These are phyloP conservation scores for Manacus vitellinus DNA, from an alignment of 2,113 vertebrate genomes.

Conservation along the genomic window DNA sequence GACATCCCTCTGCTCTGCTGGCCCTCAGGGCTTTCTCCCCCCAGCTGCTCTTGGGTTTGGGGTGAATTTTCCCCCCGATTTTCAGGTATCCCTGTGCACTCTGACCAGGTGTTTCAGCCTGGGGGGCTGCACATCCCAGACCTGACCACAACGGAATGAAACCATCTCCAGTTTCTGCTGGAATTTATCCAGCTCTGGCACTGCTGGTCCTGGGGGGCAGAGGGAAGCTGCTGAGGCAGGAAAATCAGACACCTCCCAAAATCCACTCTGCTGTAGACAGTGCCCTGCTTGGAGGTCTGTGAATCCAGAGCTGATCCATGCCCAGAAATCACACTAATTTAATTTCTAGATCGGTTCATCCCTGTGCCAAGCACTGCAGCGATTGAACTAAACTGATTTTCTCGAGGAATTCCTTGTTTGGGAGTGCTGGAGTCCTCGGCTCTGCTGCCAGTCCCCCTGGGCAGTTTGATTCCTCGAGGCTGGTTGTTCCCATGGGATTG, in stretches of 20 bases:
- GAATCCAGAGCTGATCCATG: not conserved
- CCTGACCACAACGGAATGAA: accelerated
- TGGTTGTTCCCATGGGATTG: accelerated
- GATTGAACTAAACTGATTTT: not conserved
- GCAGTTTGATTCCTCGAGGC: accelerated
- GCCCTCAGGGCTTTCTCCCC: not conserved
- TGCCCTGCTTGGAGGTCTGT: not conserved
- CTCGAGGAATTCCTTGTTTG: not conserved
- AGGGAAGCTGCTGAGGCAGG: not conserved
- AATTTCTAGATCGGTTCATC: not conserved
- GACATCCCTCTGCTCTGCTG: not conserved
- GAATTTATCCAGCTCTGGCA: not conserved
- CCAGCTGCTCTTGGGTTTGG: not conserved
- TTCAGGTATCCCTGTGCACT: not conserved
- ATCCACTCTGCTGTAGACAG: not conserved
- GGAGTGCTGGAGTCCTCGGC: not conserved
- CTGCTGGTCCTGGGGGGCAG: not conserved
- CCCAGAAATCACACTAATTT: not conserved
- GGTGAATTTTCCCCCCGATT: not conserved
- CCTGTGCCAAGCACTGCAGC: accelerated
- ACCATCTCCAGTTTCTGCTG: not conserved
- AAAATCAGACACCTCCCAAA: not conserved
- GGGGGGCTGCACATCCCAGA: not conserved
- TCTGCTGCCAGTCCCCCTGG: accelerated
- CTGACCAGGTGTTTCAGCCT: not conserved